phyloP scores from a whole-genome alignment of 2,888 invertebrate genomes.

The Orthosia gracilis region DNA sequence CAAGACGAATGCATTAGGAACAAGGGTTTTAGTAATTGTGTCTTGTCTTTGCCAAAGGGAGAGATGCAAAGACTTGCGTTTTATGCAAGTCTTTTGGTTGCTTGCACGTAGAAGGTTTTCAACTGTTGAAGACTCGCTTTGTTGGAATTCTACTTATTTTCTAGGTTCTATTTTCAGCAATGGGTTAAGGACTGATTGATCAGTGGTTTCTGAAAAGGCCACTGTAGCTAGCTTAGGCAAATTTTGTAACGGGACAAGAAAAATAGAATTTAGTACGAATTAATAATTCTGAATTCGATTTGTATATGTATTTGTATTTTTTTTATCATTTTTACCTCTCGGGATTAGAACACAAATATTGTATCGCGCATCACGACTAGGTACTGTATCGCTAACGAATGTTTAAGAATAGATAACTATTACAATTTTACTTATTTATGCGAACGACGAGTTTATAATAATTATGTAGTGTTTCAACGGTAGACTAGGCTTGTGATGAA shows the following conservation, averaged over 20 bases:
- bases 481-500: too few species aligned
- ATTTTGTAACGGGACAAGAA: neutral
- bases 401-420: too few species aligned
- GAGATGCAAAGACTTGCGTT: neutral
- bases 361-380: neutral
- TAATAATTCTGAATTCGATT: too few species aligned
- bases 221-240: too few species aligned
- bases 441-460: too few species aligned
- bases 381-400: neutral
- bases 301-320: too few species aligned
- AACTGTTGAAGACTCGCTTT: neutral
- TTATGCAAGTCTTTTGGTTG: slow-evolving; percentile 9
- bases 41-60: slow-evolving; percentile 31
- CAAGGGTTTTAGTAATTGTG: slow-evolving; percentile 36
- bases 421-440: too few species aligned
- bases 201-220: neutral
- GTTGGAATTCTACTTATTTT: neutral
- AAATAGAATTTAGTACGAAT: too few species aligned
- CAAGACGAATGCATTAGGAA: slow-evolving; percentile 54
- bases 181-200: neutral
- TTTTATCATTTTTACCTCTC: too few species aligned
- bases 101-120: neutral
- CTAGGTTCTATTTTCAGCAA: neutral
- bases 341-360: neutral
- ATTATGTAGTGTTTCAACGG: too few species aligned